Evolutionary conservation across 1,140 invertebrate genomes (phyloP).

Genomic region (Eufriesea mexicana): DNA sequence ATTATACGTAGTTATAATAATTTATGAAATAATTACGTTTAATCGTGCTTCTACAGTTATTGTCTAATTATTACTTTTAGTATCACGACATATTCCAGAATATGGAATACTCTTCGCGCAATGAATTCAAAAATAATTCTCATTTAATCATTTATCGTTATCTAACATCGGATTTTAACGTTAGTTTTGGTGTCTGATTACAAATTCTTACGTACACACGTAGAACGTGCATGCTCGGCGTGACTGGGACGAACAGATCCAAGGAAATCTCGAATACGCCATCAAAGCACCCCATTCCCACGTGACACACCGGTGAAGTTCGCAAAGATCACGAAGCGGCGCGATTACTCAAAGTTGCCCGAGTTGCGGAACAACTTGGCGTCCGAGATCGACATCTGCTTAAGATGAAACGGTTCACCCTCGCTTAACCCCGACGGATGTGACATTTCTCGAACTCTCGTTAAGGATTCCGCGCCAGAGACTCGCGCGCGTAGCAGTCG

Average conservation of each 20-base stretch:
- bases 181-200: no score
- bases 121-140: no score
- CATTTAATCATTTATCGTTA: background rate
- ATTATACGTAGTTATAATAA: background rate
- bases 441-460: conserved; percentile 67
- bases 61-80: background rate
- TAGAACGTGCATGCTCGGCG: no score
- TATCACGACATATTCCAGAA: background rate
- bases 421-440: conserved; percentile 54
- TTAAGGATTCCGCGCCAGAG: conserved; percentile 49
- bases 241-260: no score
- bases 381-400: conserved; percentile 66
- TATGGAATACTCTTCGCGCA: no score
- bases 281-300: background rate
- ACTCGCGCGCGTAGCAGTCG: background rate
- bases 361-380: conserved; percentile 55
- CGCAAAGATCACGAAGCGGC: conserved; percentile 11
- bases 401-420: conserved; percentile 65
- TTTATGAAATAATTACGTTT: background rate
- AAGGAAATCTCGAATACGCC: background rate
- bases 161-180: no score
- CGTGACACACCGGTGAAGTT: background rate
- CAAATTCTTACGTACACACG: no score
- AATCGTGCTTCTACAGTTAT: background rate
- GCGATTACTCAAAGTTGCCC: conserved; percentile 53